Conservation (phyloP, 2,797 vertebrate species). For the Schizopygopsis pylzovi region DNA sequence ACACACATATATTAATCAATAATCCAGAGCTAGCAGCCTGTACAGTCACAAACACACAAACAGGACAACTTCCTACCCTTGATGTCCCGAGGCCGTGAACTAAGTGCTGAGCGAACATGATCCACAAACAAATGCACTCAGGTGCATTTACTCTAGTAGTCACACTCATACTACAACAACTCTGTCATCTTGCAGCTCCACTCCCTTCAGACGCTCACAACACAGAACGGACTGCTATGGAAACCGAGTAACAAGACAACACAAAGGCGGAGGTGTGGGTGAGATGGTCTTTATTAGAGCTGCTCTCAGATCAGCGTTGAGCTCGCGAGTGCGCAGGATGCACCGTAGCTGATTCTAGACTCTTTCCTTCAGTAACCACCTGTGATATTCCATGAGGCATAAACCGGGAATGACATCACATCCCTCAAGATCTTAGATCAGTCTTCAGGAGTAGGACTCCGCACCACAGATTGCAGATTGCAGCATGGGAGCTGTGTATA, state of each 20-base stretch:
- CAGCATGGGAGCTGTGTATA: slow-evolving; percentile 6
- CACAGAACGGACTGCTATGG: slow-evolving; percentile 27
- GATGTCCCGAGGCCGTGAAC: not conserved
- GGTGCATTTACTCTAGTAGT: slow-evolving; percentile 32
- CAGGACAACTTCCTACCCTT: slow-evolving; percentile 2
- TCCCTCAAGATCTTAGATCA: slow-evolving; percentile 30
- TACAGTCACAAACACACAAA: slow-evolving; percentile 3
- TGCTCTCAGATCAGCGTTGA: slow-evolving; percentile 34
- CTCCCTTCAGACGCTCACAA: slow-evolving; percentile 39
- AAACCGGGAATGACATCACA: not conserved
- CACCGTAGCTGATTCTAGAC: not conserved
- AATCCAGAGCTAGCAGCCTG: not conserved
- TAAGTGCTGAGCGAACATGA: slow-evolving; percentile 13
- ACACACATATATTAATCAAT: slow-evolving; percentile 35
- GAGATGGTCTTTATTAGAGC: slow-evolving; percentile 9
- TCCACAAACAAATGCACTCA: slow-evolving; percentile 30
- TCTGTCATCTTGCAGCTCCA: slow-evolving; percentile 35
- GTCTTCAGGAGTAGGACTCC: slow-evolving; percentile 14
- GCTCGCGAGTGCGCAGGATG: not conserved
- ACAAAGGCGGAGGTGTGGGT: slow-evolving; percentile 35
- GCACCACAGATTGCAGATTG: slow-evolving; percentile 12
- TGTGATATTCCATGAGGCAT: slow-evolving; percentile 21
- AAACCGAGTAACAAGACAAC: slow-evolving; percentile 44
- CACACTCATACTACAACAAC: slow-evolving; percentile 31
- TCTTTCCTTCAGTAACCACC: slow-evolving; percentile 32